Evolutionary conservation across 2,113 vertebrate species (phyloP).

Genomic region (Enhydra lutris): DNA sequence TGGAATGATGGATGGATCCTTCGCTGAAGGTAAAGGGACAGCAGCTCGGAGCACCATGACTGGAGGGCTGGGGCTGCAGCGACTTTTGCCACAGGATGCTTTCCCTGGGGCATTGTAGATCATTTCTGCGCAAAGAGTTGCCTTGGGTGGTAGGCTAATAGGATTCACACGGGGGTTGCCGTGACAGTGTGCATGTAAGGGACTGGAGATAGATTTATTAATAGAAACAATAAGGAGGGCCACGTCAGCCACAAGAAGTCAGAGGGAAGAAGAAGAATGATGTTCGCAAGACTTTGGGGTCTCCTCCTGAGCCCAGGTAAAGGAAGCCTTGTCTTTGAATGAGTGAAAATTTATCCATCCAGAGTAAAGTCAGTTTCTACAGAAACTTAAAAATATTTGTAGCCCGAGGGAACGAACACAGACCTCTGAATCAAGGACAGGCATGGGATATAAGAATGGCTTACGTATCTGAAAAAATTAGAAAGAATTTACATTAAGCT

Average conservation of each 20-base stretch:
- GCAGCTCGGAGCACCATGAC: not conserved
- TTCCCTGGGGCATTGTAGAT: conserved; percentile 42
- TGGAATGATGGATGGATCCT: not conserved
- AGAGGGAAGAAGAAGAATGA: conserved; percentile 71
- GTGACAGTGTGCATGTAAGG: conserved; percentile 64
- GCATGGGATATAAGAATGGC: not conserved
- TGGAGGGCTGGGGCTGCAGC: not conserved
- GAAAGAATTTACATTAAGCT: conserved; percentile 6
- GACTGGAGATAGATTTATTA: conserved; percentile 73
- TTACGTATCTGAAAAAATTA: not conserved
- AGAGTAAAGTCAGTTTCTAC: not conserved
- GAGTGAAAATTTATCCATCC: not conserved
- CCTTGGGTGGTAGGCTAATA: conserved; percentile 60
- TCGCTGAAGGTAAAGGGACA: not conserved
- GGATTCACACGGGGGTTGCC: conserved; percentile 51
- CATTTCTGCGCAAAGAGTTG: conserved; percentile 44
- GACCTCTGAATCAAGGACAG: conserved; percentile 25
- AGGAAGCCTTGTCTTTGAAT: not conserved
- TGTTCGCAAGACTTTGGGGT: conserved; percentile 32
- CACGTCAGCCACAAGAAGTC: conserved; percentile 43
- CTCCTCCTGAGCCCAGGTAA: not conserved
- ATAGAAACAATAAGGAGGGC: conserved; percentile 74
- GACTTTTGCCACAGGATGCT: conserved; percentile 11
- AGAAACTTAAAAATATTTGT: conserved; percentile 48
- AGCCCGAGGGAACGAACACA: conserved; percentile 27